Evolutionary conservation across 2,888 invertebrate genomes (phyloP).

Genomic region (Ischnus inquisitorius): DNA sequence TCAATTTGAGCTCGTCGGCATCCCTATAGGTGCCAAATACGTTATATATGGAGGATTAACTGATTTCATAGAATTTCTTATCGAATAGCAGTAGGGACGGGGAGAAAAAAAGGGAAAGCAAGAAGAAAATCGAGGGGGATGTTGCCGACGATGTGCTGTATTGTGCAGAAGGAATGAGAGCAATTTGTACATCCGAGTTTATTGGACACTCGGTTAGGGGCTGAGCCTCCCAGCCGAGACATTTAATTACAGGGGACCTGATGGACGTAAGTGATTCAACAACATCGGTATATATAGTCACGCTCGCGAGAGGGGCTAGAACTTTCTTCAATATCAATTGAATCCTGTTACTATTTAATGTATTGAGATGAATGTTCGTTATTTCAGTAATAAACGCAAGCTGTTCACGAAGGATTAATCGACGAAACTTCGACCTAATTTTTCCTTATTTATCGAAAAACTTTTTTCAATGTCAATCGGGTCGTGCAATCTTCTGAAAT

Average conservation of each 20-base stretch:
- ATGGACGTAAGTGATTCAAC: slow-evolving; percentile 3
- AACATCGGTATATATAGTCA: not conserved
- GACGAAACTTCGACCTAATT: too few relatives aligned
- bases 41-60: slow-evolving; percentile 2
- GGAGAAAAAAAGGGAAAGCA: not conserved
- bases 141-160: slow-evolving; percentile 1
- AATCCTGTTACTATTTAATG: too few relatives aligned
- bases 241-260: slow-evolving; percentile 1
- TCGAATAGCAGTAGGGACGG: not conserved
- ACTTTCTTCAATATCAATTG: too few relatives aligned
- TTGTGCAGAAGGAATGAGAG: not conserved
- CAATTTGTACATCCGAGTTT: slow-evolving; percentile 24
- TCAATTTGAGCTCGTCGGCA: slow-evolving; percentile 12
- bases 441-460: too few relatives aligned
- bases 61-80: slow-evolving; percentile 9
- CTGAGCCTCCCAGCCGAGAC: not conserved
- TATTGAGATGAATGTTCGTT: too few relatives aligned
- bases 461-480: too few relatives aligned
- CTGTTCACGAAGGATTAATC: too few relatives aligned
- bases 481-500: too few relatives aligned
- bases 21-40: slow-evolving; percentile 1
- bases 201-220: slow-evolving; percentile 5
- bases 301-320: not conserved
- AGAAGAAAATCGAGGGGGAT: not conserved
- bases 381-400: too few relatives aligned